Base-by-base conservation (phyloP, 2,797 vertebrate species). In the Falco rusticolus region DNA sequence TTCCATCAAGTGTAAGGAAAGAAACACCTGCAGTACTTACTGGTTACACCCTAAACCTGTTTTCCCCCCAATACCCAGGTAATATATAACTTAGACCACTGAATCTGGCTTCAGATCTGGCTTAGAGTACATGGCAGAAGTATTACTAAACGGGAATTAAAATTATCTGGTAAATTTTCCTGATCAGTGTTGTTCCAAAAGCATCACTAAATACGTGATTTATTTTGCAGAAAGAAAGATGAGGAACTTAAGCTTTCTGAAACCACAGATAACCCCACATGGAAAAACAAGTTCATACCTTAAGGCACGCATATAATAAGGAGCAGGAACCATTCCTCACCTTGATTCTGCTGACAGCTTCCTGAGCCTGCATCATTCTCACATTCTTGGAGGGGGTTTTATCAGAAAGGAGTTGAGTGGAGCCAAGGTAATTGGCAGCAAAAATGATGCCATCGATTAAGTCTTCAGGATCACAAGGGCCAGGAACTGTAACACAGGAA, bases 361-460 rank as follows among this genome's bases (percentile, higher is more conserved):
- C 99, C 97, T 99, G 99, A 33, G 99, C 99, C 97, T 99, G 99
- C 99, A 99, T 99, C 99, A 99, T 99, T 96, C 99, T 98, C 79
- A 99, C 98, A 37, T 99, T 99, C 98, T 99, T 99, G 69, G 99
- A 99, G 0, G 99, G 99, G 10, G 99, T 99, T 98, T 99, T 99
- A 93, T 99, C 99, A 14, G 99, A 99, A 88, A 99, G 98, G 61
- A 99, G 98, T 92, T 99, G 99, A 69, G 99, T 99, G 43, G 99
- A 99, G 93, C 99, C 99, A 96, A 99, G 98, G 97, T 99, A 99
- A 98, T 99, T 99, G 92, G 99, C 99, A 68, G 99, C 99, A 96
- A 99, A 99, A 96, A 99, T 99, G 26, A 99, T 99, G 90, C 99
- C 99, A 97, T 99, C 99, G 0, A 99, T 99, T 96, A 99, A 98